phyloP scores from a whole-genome alignment of 53 echinoderm and acorn worm genomes.

The Luidia sarsii region DNA sequence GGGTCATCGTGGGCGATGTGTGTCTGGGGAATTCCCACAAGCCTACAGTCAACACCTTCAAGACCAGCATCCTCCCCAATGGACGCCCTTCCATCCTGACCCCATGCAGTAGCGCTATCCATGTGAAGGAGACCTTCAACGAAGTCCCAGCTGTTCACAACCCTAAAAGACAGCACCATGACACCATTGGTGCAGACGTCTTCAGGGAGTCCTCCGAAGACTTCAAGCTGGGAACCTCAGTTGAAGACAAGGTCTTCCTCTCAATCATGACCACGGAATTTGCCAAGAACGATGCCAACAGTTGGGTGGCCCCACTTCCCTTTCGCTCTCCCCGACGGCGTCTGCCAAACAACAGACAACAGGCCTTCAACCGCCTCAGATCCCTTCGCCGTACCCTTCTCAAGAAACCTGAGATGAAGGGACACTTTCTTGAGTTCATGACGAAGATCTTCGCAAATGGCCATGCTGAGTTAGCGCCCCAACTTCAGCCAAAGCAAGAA shows the following conservation, averaged over 20 bases:
- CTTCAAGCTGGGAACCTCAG: background rate
- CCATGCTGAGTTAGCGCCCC: constrained; percentile 22
- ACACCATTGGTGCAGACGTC: background rate
- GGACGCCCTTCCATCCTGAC: constrained; percentile 45
- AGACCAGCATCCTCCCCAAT: constrained; percentile 16
- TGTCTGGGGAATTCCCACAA: constrained; percentile 36
- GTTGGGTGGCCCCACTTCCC: constrained; percentile 40
- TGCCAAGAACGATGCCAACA: background rate
- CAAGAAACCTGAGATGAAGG: constrained; percentile 27
- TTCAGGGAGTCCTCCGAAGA: constrained; percentile 1
- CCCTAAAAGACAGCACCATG: background rate
- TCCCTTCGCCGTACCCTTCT: constrained; percentile 26
- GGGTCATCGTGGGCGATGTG: constrained; percentile 60
- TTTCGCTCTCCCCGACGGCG: constrained; percentile 8
- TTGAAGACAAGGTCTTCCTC: constrained; percentile 1
- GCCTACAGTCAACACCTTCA: constrained; percentile 25
- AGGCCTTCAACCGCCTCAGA: constrained; percentile 22
- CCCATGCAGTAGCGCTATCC: constrained; percentile 21
- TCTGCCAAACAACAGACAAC: constrained; percentile 38
- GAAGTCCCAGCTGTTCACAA: background rate
- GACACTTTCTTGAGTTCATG: constrained; percentile 19
- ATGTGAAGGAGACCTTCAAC: constrained; percentile 16
- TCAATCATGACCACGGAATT: constrained; percentile 12
- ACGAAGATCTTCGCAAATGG: constrained; percentile 20
- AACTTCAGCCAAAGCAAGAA: constrained; percentile 13